Evolutionary conservation across 1,140 invertebrate species (phyloP).

Genomic region (Hyphantria cunea): DNA sequence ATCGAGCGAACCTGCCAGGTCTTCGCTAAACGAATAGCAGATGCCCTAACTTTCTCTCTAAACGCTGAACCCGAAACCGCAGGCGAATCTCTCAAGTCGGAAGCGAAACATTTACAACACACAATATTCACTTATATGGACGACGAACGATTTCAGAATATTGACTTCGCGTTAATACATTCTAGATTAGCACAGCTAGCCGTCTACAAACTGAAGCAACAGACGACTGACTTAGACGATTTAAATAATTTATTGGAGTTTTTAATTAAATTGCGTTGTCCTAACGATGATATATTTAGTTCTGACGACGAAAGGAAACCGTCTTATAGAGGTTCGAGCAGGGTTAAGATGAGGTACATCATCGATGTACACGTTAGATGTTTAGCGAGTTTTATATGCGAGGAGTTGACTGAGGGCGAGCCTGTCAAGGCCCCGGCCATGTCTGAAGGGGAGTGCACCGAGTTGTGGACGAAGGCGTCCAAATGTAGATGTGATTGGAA

Average conservation of each 20-base stretch:
- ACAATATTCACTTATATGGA: constrained; percentile 86
- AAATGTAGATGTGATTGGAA: constrained; percentile 76
- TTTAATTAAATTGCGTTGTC: constrained; percentile 61
- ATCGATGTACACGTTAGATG: constrained; percentile 70
- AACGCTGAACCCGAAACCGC: constrained; percentile 69
- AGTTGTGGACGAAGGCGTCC: constrained; percentile 77
- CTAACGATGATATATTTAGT: constrained; percentile 77
- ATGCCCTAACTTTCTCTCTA: constrained; percentile 68
- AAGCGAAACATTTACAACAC: constrained; percentile 85
- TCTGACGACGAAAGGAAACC: constrained; percentile 69
- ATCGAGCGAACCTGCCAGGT: constrained; percentile 86
- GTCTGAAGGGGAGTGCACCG: constrained; percentile 81
- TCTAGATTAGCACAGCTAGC: constrained; percentile 84
- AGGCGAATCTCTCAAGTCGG: constrained; percentile 81
- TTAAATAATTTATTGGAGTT: constrained; percentile 65
- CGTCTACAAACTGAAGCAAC: constrained; percentile 73
- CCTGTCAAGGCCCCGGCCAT: constrained; percentile 58
- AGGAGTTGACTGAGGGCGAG: constrained; percentile 61
- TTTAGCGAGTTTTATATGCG: constrained; percentile 71
- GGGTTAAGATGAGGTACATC: constrained; percentile 50
- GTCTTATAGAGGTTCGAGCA: constrained; percentile 40
- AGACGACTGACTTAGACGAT: constrained; percentile 62
- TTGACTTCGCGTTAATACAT: constrained; percentile 85
- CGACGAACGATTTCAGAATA: constrained; percentile 82
- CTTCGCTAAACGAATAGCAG: constrained; percentile 85